Evolutionary conservation across 2,797 vertebrate species (phyloP).

Genomic region (Parauchenoglanis ngamensis): DNA sequence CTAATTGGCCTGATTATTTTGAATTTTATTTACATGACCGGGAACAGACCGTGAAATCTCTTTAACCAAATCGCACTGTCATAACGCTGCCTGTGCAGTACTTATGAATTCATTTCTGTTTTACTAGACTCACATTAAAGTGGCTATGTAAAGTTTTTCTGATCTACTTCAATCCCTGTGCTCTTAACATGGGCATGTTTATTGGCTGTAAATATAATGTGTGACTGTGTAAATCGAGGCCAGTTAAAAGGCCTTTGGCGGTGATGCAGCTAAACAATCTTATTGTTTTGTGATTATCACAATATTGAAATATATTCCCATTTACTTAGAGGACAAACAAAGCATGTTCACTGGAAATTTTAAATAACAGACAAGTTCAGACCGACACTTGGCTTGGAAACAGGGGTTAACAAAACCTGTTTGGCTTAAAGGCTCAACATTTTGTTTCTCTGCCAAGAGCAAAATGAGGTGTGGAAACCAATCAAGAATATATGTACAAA

Average conservation of each 20-base stretch:
- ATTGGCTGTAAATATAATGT: background rate
- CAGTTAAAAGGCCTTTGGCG: background rate
- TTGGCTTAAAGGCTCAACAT: conserved; percentile 10
- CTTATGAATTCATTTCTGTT: background rate
- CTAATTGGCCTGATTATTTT: background rate
- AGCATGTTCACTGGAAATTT: background rate
- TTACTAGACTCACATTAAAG: background rate
- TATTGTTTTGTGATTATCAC: too few species aligned
- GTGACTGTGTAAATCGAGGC: background rate
- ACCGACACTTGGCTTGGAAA: background rate
- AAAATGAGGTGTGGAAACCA: background rate
- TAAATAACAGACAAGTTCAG: background rate
- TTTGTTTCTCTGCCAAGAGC: conserved; percentile 2
- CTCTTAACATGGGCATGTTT: background rate
- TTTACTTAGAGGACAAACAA: background rate
- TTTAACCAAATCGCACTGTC: background rate
- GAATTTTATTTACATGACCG: too few species aligned
- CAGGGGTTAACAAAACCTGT: conserved; percentile 15
- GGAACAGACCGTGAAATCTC: background rate
- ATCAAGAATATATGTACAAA: background rate
- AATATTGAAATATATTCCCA: background rate
- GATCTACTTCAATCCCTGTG: background rate
- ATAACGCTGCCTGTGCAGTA: background rate
- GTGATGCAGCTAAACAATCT: background rate
- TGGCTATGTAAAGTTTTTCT: background rate